Percentiles rank a stretch among this genome's conserved stretches.
These are phyloP conservation scores for Gavialis gangeticus DNA, from an alignment of 2,113 vertebrate species.

Conservation along the genomic window DNA sequence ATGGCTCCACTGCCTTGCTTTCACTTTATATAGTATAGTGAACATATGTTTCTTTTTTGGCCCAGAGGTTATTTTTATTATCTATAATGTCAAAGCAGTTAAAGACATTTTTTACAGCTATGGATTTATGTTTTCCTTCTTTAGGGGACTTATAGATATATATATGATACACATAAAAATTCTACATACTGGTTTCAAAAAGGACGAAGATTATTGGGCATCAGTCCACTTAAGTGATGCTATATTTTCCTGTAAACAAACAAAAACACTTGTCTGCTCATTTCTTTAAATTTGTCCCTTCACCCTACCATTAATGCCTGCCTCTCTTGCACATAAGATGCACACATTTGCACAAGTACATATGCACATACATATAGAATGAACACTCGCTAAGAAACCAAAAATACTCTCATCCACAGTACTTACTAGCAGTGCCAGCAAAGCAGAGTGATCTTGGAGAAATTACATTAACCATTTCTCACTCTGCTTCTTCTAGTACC, in stretches of 20 bases:
- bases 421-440: background rate
- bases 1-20: background rate
- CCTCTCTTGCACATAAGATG: background rate
- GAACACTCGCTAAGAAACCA: background rate
- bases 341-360: background rate
- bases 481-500: accelerated
- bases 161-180: accelerated
- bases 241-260: background rate
- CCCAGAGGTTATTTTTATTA: background rate
- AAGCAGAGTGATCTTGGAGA: background rate
- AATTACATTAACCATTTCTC: background rate
- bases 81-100: background rate
- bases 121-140: background rate
- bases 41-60: accelerated
- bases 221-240: background rate
- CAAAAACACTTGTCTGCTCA: background rate
- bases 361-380: background rate
- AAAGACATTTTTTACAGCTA: background rate
- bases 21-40: accelerated
- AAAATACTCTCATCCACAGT: background rate
- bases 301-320: background rate
- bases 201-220: background rate
- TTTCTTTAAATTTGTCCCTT: background rate
- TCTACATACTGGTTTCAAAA: background rate
- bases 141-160: accelerated